Evolutionary conservation across 2,113 vertebrate species (phyloP).

Genomic region (Cavia aperea): DNA sequence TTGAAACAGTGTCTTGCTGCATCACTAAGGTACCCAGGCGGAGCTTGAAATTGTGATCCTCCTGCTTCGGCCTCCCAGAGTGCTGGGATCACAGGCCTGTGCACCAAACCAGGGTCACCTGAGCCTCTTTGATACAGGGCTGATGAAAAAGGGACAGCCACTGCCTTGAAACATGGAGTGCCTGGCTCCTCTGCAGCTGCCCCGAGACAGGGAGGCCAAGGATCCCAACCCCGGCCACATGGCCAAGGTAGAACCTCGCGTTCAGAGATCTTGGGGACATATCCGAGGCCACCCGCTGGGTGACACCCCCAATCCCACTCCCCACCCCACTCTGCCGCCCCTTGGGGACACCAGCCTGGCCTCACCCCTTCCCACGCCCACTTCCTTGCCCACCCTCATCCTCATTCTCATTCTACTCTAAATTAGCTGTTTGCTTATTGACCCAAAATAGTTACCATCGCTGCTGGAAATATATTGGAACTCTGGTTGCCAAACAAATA

Average conservation of each 20-base stretch:
- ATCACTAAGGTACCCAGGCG: background rate
- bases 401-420: conserved; percentile 76
- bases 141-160: background rate
- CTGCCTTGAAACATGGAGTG: background rate
- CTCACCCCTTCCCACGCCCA: background rate
- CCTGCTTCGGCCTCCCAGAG: background rate
- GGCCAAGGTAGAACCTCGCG: fast-evolving
- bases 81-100: background rate
- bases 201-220: fast-evolving
- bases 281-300: no score
- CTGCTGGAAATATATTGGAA: conserved; percentile 84
- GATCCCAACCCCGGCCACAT: background rate
- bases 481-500: conserved; percentile 82
- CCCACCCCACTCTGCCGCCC: background rate
- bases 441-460: conserved; percentile 81
- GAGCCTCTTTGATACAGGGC: background rate
- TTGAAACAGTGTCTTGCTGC: background rate
- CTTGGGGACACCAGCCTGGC: background rate
- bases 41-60: background rate
- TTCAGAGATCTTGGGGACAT: background rate
- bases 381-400: conserved; percentile 21
- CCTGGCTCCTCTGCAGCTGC: background rate
- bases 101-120: background rate
- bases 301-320: background rate
- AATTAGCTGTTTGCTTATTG: conserved; percentile 81